phyloP scores from a whole-genome alignment of 2,113 vertebrate species.

The Podarcis muralis region DNA sequence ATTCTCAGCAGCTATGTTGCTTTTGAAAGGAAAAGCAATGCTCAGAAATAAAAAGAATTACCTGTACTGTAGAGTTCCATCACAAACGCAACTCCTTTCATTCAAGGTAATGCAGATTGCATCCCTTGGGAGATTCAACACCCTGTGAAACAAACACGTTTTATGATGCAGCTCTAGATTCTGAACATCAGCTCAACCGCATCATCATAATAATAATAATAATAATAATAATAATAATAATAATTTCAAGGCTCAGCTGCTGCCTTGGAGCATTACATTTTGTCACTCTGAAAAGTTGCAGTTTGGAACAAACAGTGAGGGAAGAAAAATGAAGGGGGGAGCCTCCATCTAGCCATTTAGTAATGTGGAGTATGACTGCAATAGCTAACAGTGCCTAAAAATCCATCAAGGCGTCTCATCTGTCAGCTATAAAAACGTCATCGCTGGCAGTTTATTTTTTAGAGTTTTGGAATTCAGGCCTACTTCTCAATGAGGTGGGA shows the following conservation, averaged over 20 bases:
- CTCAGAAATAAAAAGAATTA: not conserved
- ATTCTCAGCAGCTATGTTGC: not conserved
- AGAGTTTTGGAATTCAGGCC: conserved; percentile 34
- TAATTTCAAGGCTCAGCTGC: conserved; percentile 72
- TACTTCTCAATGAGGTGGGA: not conserved
- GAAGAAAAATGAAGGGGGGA: conserved; percentile 68
- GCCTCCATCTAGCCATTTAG: conserved; percentile 50
- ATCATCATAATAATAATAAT: not conserved
- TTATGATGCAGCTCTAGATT: conserved; percentile 40
- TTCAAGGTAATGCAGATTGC: not conserved
- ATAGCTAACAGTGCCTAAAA: conserved; percentile 55
- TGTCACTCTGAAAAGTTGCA: conserved; percentile 43
- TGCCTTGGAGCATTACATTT: conserved; percentile 68
- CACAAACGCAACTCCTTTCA: not conserved
- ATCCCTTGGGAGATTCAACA: rapidly evolving
- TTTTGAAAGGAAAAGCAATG: not conserved
- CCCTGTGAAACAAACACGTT: conserved; percentile 14
- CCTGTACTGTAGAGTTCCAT: not conserved
- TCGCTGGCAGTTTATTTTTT: conserved; percentile 51
- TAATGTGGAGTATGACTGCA: conserved; percentile 43
- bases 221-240: no score
- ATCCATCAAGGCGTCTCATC: conserved; percentile 57
- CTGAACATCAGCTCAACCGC: conserved; percentile 37
- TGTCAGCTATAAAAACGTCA: conserved; percentile 58
- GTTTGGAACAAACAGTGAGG: conserved; percentile 58